Evolutionary conservation across 2,888 invertebrate species (phyloP), one percentile per base, ranked within the genome.

Genomic region (Patella depressa): DNA sequence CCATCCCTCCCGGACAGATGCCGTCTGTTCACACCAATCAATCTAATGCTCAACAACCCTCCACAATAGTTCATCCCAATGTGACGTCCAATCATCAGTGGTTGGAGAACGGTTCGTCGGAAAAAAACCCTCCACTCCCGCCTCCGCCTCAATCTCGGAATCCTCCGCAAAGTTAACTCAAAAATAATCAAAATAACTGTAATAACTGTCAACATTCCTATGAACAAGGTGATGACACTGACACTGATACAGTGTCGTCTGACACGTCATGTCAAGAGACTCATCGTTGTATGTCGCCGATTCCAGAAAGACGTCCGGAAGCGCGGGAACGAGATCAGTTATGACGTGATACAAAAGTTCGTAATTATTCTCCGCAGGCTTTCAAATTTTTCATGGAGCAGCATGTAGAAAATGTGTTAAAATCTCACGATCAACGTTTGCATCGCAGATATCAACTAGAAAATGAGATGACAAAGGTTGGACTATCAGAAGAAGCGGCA

Each of bases 381-480:
- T 99, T 97, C 92, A 98, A 99, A 91, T 99, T 99, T 92, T 99
- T 96, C 92, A 99, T 99, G 99, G 99, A 99, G 91, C 99, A 99
- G 91, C 99, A 99, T 90, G 96, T 99, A 53, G 99, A 99, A 92
- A 98, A 99, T 90, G 95, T 99, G 72, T 94, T 99, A 71, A 98
- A 99, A 91, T 97, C 97, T 53, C 96, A 97, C 91, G 96, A 96
- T 86, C 98, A 99, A 92, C 94, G 99, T 77, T 93, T 96, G 80
- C 96, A 95, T 90, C 94, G 98, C 71, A 94, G 96, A 75, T 94
- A 96, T 92, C 98, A 99, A 92, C 93, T 99, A 77, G 98, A 98
- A 91, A 96, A 96, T 84, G 99, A 99, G 92, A 99, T 99, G 99
- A 95, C 95, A 11, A 98, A 98, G 91, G 97, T 97, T 81, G 90